Percentiles rank a stretch among this genome's conserved stretches.
phyloP scores from a whole-genome alignment of 2,113 vertebrate genomes.

The Pseudorectes ferrugineus region DNA sequence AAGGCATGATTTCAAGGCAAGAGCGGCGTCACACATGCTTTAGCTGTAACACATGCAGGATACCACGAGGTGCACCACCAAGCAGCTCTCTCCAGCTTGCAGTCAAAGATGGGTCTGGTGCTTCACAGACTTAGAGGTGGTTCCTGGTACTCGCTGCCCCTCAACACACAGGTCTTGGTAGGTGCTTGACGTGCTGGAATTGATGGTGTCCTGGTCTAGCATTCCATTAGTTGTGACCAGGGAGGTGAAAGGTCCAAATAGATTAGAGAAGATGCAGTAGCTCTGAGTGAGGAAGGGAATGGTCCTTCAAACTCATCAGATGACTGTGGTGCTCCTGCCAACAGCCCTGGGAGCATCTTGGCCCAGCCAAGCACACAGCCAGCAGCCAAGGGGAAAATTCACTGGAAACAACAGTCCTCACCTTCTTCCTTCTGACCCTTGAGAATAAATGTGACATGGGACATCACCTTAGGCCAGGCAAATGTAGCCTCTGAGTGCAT shows the following conservation, averaged over 20 bases:
- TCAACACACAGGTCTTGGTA: background rate
- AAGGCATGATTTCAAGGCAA: background rate
- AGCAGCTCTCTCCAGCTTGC: background rate
- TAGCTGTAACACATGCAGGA: background rate
- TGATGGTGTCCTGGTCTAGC: background rate
- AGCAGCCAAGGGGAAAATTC: background rate
- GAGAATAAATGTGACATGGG: background rate
- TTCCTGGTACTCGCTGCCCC: background rate
- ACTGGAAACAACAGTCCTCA: background rate
- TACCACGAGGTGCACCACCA: background rate
- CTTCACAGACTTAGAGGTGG: background rate
- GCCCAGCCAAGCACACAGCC: background rate
- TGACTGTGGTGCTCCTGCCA: background rate
- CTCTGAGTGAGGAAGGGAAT: background rate
- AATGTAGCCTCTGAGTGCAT: background rate
- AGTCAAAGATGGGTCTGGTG: background rate
- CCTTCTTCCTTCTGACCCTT: background rate
- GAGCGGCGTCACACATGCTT: background rate
- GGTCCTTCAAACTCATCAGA: background rate
- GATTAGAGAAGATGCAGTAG: background rate
- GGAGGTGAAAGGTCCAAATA: background rate
- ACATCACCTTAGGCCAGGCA: background rate
- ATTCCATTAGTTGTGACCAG: background rate
- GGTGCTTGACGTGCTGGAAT: background rate
- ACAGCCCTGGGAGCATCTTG: background rate